These are phyloP conservation scores for Rhadinocentrus ornatus DNA, from an alignment of 2,797 vertebrate species.

Conservation along the genomic window DNA sequence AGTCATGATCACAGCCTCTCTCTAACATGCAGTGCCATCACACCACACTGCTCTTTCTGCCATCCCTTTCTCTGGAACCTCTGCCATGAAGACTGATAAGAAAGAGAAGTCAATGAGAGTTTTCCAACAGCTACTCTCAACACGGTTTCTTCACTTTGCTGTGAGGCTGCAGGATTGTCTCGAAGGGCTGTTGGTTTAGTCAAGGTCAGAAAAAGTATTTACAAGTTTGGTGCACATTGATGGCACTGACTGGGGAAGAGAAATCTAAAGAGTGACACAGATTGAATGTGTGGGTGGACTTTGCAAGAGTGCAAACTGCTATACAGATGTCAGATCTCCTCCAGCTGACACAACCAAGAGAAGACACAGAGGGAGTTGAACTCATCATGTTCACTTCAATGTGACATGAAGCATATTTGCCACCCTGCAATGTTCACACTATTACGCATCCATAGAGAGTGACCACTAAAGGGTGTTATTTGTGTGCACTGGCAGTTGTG, in stretches of 20 bases:
- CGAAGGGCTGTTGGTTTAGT: slow-evolving; percentile 42
- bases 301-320: slow-evolving; percentile 23
- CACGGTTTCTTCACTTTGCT: slow-evolving; percentile 43
- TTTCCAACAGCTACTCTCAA: slow-evolving; percentile 70
- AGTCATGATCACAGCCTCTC: slow-evolving; percentile 65
- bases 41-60: slow-evolving; percentile 32
- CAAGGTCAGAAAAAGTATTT: slow-evolving; percentile 59
- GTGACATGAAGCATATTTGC: slow-evolving; percentile 24
- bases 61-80: slow-evolving; percentile 49
- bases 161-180: slow-evolving; percentile 64
- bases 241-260: slow-evolving; percentile 4
- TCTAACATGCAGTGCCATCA: slow-evolving; percentile 39
- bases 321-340: slow-evolving; percentile 44
- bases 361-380: slow-evolving; percentile 21
- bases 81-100: slow-evolving; percentile 68
- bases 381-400: slow-evolving; percentile 30
- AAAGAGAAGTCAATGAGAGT: slow-evolving; percentile 65
- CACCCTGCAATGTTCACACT: slow-evolving; percentile 25
- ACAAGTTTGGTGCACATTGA: slow-evolving; percentile 38
- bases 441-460: slow-evolving; percentile 5
- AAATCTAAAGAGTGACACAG: slow-evolving; percentile 42
- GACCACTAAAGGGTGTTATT: slow-evolving; percentile 13
- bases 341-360: slow-evolving; percentile 26
- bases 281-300: slow-evolving; percentile 43
- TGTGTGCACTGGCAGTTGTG: slow-evolving; percentile 11